A percentile compares a stretch with the other conserved stretches of the same genome.
Evolutionary conservation across 2,113 vertebrate genomes (phyloP).

Genomic region (Alethe diademata): DNA sequence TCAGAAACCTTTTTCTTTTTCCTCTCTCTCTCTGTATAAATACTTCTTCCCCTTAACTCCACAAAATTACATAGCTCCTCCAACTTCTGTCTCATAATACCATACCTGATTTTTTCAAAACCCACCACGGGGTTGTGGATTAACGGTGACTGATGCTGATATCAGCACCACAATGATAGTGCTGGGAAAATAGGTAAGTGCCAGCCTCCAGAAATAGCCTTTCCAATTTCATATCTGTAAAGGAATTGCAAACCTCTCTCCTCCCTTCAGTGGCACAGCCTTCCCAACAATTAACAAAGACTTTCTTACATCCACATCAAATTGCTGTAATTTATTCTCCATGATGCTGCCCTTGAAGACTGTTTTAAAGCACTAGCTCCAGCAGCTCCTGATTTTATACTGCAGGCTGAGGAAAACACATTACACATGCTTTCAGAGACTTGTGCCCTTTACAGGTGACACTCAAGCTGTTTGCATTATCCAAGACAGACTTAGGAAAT

Average conservation of each 20-base stretch:
- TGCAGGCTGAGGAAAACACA: not conserved
- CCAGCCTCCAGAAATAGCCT: not conserved
- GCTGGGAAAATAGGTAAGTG: not conserved
- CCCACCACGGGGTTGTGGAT: not conserved
- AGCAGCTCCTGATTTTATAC: not conserved
- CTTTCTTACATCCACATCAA: not conserved
- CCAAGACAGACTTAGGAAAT: not conserved
- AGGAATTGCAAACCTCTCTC: not conserved
- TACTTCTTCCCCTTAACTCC: not conserved
- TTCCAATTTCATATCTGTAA: not conserved
- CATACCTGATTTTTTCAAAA: not conserved
- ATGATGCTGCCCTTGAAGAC: not conserved
- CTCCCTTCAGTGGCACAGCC: not conserved
- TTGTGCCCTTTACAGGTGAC: not conserved
- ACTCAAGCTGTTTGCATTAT: not conserved
- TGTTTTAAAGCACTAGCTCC: not conserved
- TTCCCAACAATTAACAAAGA: not conserved
- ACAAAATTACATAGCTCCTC: not conserved
- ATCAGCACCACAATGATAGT: not conserved
- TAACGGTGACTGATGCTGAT: not conserved
- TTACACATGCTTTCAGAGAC: not conserved
- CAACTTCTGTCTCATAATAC: not conserved
- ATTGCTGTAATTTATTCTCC: not conserved
- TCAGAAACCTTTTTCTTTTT: not conserved
- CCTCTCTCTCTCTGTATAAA: not conserved